Evolutionary conservation across 2,888 invertebrate genomes (phyloP).

Genomic region (Thelaira solivaga): DNA sequence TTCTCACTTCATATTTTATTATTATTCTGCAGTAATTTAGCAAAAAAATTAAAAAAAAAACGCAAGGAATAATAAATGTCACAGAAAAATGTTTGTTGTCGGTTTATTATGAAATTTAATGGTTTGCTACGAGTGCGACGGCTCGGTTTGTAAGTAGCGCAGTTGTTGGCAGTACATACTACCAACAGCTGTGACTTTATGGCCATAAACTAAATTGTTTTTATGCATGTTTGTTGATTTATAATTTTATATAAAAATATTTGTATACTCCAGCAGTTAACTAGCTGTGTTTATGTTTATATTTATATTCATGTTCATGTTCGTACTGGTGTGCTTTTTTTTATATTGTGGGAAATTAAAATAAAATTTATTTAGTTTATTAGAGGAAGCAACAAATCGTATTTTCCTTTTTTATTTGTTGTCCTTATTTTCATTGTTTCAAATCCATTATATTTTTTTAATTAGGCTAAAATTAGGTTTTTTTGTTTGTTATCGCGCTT

Average conservation of each 20-base stretch:
- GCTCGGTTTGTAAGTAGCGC: background rate
- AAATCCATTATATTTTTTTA: constrained; percentile 3
- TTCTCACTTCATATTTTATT: constrained; percentile 7
- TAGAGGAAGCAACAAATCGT: background rate
- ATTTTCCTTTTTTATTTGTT: background rate
- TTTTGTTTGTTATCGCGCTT: background rate
- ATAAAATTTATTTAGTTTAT: constrained; percentile 19
- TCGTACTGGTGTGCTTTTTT: background rate
- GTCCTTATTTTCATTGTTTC: background rate
- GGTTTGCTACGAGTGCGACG: background rate
- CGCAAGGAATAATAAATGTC: constrained; percentile 1
- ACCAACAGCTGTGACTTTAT: constrained; percentile 44
- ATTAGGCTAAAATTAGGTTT: constrained; percentile 11
- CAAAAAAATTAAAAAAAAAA: constrained; percentile 2
- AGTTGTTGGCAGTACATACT: background rate
- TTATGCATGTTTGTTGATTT: constrained; percentile 12
- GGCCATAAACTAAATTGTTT: constrained; percentile 48
- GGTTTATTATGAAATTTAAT: background rate
- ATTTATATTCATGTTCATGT: no score
- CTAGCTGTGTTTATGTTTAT: constrained; percentile 2
- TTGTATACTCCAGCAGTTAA: background rate
- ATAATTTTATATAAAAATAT: constrained; percentile 12
- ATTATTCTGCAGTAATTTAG: constrained; percentile 34
- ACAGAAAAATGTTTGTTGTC: background rate
- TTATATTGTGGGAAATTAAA: constrained; percentile 15